Evolutionary conservation across 2,797 vertebrate genomes (phyloP).

Genomic region (Margarornis squamiger): DNA sequence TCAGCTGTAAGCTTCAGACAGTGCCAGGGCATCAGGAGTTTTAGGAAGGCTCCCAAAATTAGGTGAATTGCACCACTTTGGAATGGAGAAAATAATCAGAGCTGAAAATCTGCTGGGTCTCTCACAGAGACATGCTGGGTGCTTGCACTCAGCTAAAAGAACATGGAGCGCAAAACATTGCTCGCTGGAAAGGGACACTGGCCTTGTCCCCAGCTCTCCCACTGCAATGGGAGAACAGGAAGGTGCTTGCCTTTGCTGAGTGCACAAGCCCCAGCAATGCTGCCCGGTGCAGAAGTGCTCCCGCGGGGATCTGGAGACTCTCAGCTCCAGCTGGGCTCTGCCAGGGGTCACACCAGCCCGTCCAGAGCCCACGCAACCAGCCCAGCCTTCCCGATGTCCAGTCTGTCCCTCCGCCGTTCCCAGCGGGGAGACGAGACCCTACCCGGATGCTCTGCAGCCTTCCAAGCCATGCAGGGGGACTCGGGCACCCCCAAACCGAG

Average conservation of each 20-base stretch:
- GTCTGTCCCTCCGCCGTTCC: neutral
- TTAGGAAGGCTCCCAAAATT: fast-evolving
- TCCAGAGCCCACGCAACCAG: neutral
- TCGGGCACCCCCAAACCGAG: neutral
- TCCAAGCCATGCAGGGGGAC: neutral
- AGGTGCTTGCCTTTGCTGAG: neutral
- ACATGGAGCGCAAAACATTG: fast-evolving
- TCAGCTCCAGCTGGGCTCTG: neutral
- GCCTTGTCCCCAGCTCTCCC: neutral
- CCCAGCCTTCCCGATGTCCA: neutral
- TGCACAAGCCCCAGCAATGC: neutral
- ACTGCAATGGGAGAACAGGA: fast-evolving
- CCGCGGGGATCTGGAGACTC: too few relatives aligned
- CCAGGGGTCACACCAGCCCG: neutral
- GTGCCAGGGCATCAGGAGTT: neutral
- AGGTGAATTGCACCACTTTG: neutral
- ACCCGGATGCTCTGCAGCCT: neutral
- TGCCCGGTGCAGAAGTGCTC: neutral
- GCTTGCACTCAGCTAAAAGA: neutral
- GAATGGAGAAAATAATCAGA: neutral
- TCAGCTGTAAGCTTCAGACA: neutral
- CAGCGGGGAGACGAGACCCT: too few relatives aligned
- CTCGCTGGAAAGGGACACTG: neutral
- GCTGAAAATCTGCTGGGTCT: neutral
- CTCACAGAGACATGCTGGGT: neutral